A percentile compares a stretch with the other conserved stretches of the same genome.
Conservation (phyloP, 2,113 vertebrate species). For the Scytalopus superciliaris region DNA sequence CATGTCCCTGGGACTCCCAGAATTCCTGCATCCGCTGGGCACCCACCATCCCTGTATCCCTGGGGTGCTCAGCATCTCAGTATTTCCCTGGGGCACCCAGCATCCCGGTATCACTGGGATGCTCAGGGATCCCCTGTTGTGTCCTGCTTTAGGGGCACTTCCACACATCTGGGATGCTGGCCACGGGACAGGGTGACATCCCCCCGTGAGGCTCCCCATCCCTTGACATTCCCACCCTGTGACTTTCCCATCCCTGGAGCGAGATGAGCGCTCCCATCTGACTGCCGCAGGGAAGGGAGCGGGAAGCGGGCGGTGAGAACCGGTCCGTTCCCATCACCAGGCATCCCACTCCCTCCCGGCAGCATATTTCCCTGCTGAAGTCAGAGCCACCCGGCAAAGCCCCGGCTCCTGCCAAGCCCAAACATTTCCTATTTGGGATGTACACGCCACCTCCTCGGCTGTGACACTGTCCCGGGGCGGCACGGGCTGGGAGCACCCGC, state of each 20-base stretch:
- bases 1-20: not conserved
- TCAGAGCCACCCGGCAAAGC: not conserved
- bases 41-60: no score
- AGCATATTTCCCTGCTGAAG: conserved; percentile 26
- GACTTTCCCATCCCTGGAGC: not conserved
- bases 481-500: not conserved
- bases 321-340: not conserved
- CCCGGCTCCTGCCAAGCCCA: not conserved
- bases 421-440: conserved; percentile 48
- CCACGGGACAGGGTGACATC: not conserved
- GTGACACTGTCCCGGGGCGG: accelerated
- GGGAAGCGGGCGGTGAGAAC: not conserved
- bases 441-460: accelerated
- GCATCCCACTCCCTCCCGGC: not conserved
- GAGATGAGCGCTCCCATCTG: accelerated
- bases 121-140: not conserved
- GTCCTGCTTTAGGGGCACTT: not conserved
- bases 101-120: not conserved
- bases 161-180: accelerated
- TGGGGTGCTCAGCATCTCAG: not conserved
- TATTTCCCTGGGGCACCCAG: no score
- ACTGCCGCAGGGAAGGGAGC: accelerated
- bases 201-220: accelerated
- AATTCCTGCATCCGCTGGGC: not conserved
- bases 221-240: not conserved